phyloP scores from a whole-genome alignment of 2,113 vertebrate genomes.

The Trematomus loennbergii region DNA sequence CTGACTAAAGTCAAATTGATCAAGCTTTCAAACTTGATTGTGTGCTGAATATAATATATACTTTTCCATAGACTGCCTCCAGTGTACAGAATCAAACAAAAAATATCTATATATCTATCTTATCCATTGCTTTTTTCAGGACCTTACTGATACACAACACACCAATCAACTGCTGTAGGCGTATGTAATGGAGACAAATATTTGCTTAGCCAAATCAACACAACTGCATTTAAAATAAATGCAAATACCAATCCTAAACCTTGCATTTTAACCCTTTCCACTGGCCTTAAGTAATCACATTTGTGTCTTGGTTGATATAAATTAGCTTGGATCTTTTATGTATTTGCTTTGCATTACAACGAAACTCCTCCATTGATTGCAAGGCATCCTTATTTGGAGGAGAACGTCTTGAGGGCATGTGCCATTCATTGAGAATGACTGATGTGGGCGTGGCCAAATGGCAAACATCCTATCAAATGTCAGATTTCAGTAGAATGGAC shows the following conservation, averaged over 20 bases:
- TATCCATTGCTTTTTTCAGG: background rate
- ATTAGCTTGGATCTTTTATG: conserved; percentile 24
- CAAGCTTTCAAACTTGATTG: conserved; percentile 85
- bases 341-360: conserved; percentile 3
- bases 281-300: no score
- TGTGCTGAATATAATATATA: conserved; percentile 85
- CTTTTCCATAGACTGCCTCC: no score
- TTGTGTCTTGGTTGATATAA: background rate
- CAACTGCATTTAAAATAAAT: conserved; percentile 35
- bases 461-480: conserved; percentile 62
- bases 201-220: conserved; percentile 61
- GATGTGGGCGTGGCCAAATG: conserved; percentile 49
- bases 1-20: conserved; percentile 88
- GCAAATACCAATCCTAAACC: conserved; percentile 1
- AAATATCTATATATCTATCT: conserved; percentile 25
- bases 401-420: conserved; percentile 60
- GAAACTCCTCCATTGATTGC: conserved; percentile 59
- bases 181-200: conserved; percentile 3
- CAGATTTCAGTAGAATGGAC: conserved; percentile 32
- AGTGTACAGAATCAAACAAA: no score
- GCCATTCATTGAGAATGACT: conserved; percentile 69
- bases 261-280: background rate
- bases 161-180: background rate
- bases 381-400: conserved; percentile 72
- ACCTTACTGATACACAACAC: background rate